These are phyloP conservation scores for Notodonta dromedarius DNA, from an alignment of 2,888 invertebrate genomes.

Conservation along the genomic window DNA sequence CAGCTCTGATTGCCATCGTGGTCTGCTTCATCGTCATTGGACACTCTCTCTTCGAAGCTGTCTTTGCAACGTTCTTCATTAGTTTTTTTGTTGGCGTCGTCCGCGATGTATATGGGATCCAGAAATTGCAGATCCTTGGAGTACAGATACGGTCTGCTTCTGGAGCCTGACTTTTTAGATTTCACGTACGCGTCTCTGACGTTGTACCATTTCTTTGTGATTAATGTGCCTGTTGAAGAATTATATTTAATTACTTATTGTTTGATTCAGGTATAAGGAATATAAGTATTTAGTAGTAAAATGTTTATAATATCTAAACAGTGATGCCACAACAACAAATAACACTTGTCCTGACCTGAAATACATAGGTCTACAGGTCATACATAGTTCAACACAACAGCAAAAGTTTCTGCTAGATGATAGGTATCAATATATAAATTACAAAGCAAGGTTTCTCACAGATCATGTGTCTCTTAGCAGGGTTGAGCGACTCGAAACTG, in stretches of 20 bases:
- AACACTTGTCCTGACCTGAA: too few relatives aligned
- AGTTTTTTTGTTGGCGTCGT: constrained; percentile 8
- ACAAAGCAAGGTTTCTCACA: background rate
- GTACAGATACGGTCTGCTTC: constrained; percentile 55
- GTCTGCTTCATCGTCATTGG: constrained; percentile 35
- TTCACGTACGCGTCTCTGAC: constrained; percentile 53
- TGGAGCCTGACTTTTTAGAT: constrained; percentile 37
- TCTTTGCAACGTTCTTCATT: constrained; percentile 15
- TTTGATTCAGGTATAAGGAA: too few relatives aligned
- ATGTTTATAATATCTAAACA: too few relatives aligned
- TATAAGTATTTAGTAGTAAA: too few relatives aligned
- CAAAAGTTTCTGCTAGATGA: too few relatives aligned
- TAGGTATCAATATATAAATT: background rate
- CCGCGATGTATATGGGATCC: constrained; percentile 36
- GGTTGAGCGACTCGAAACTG: constrained; percentile 22
- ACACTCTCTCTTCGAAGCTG: constrained; percentile 31
- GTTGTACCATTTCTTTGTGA: constrained; percentile 57
- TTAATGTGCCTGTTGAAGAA: constrained; percentile 19
- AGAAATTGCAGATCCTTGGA: constrained; percentile 55
- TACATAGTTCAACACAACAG: too few relatives aligned
- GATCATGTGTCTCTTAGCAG: constrained; percentile 9
- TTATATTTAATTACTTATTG: too few relatives aligned
- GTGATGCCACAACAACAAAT: too few relatives aligned
- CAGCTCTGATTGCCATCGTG: constrained; percentile 48
- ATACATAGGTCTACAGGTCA: too few relatives aligned